Base-by-base conservation (phyloP, 2,888 invertebrate genomes). In the Microplitis manilae region DNA sequence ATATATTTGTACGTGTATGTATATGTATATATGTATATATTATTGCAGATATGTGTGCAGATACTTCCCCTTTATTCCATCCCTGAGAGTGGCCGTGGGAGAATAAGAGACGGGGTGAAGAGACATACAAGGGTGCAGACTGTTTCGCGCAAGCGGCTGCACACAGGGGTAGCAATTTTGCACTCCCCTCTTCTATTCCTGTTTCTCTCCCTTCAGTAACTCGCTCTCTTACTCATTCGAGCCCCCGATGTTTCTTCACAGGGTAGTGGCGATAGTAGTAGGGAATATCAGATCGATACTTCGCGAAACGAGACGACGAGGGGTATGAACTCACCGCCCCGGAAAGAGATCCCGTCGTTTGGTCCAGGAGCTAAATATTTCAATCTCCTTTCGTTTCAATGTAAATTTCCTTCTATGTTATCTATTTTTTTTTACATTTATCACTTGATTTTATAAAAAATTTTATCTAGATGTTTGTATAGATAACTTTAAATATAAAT, bases 201-300 rank as follows among this genome's bases (percentile, higher is more conserved):
- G 20, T 68, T 39, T 61, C 30, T 40, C 30, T 75, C 61, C 17
- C 41, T 61, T 68, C n/a, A 30, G 17, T 74, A 20, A 30, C 15
- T 5, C 62, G 69, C 71, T 67, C 39, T 38, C 68, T 74, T 20
- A 1, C 73, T 76, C 73, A 50, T 64, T 60, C 59, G 41, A 15
- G 64, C 61, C 68, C 60, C n/a, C 59, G 40, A 69, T 67, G 50
- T 39, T 59, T 17, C 68, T 40, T 38, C 50, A 17, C 62, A 13
- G 13, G 50, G 13, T 13, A 8, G 50, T 8, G 50, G 13, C 13
- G 50, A 50, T 50, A 50, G 50, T 50, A 13, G 75, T 75, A 77
- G 83, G 85, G 85, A 73, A 83, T 85, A 85, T 85, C 84, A 83
- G 88, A 89, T 89, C 88, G 88, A 89, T 89, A 89, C 87, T 87